phyloP scores from a whole-genome alignment of 2,113 vertebrate species.

The Sialia sialis region DNA sequence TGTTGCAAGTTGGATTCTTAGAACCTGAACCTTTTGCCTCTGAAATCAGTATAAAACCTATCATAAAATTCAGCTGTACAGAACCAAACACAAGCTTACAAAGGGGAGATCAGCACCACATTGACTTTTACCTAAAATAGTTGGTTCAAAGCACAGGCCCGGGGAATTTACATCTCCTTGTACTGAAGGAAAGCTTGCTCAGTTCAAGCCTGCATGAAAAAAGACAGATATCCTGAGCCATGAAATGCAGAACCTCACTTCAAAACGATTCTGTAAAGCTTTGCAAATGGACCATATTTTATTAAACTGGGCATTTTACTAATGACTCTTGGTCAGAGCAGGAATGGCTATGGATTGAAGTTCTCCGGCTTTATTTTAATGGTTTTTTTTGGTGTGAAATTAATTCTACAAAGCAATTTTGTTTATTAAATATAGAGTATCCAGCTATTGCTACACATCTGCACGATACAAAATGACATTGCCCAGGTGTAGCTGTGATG shows the following conservation, averaged over 20 bases:
- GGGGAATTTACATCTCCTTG: not conserved
- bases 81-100: not conserved
- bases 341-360: not conserved
- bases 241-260: not conserved
- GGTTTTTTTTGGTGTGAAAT: not conserved
- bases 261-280: not conserved
- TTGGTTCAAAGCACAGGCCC: not conserved
- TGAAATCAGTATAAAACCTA: not conserved
- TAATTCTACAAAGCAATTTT: not conserved
- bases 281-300: not conserved
- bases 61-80: not conserved
- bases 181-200: not conserved
- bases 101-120: not conserved
- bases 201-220: not conserved
- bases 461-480: not conserved
- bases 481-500: not conserved
- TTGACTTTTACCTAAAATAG: fast-evolving
- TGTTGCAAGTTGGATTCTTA: not conserved
- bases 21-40: not conserved
- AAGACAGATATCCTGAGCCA: not conserved
- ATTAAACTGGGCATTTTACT: not conserved
- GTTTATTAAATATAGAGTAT: not conserved
- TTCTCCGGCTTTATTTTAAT: not conserved
- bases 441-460: not conserved
- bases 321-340: not conserved